Percentiles rank a stretch among this genome's conserved stretches.
Conservation (phyloP, 2,888 invertebrate species). For the Brachycybe producta region DNA sequence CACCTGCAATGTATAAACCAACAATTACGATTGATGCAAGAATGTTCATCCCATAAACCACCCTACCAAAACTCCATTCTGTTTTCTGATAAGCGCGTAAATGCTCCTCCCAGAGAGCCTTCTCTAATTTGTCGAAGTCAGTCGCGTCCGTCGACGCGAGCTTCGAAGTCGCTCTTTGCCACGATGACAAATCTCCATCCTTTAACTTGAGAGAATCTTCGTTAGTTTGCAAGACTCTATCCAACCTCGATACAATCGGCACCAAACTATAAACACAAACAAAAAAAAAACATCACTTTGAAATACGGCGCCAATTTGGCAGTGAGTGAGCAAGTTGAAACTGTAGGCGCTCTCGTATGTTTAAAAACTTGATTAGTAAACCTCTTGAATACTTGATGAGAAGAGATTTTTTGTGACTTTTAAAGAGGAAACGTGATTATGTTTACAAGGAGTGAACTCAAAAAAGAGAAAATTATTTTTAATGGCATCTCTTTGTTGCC, state of each 20-base stretch:
- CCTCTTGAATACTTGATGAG: too few species aligned
- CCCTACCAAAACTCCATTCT: constrained; percentile 15
- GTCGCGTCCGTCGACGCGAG: background rate
- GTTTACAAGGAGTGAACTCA: too few species aligned
- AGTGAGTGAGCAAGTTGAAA: background rate
- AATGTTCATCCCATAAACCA: too few species aligned
- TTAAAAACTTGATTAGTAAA: too few species aligned
- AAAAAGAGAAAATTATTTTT: too few species aligned
- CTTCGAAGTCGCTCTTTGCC: constrained; percentile 1
- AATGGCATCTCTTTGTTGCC: too few species aligned
- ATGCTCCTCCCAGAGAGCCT: constrained; percentile 6
- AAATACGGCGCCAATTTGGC: background rate
- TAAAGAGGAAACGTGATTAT: too few species aligned
- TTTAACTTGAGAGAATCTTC: background rate
- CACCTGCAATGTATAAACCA: too few species aligned
- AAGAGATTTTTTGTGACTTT: too few species aligned
- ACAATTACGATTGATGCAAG: too few species aligned
- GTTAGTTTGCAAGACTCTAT: background rate
- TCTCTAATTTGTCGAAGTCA: constrained; percentile 1
- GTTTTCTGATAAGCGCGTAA: constrained; percentile 4
- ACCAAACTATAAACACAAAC: background rate
- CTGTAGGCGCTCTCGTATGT: too few species aligned
- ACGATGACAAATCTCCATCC: constrained; percentile 1
- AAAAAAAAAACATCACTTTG: background rate
- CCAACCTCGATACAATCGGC: background rate